Evolutionary conservation across 2,797 vertebrate genomes (phyloP).

Genomic region (Helicolenus hilgendorfi): DNA sequence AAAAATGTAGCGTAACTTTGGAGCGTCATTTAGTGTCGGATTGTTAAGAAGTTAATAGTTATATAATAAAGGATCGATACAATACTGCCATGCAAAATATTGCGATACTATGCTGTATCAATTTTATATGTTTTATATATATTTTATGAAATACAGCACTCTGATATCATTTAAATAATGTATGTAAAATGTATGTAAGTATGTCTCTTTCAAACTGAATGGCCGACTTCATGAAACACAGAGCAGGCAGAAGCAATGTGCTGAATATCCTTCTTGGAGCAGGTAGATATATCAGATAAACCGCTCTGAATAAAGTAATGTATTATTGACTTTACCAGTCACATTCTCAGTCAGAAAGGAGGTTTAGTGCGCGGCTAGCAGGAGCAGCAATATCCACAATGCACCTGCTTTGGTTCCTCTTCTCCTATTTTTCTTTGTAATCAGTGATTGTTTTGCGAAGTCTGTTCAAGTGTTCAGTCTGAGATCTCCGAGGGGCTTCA

Average conservation of each 20-base stretch:
- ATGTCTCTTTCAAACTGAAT: not conserved
- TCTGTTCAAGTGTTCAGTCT: not conserved
- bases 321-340: not conserved
- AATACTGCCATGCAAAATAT: too few relatives aligned
- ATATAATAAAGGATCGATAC: too few relatives aligned
- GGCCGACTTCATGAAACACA: not conserved
- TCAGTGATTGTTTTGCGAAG: not conserved
- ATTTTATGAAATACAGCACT: not conserved
- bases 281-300: not conserved
- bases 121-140: not conserved
- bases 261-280: not conserved
- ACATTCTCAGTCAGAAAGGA: not conserved
- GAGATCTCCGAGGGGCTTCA: not conserved
- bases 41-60: too few relatives aligned
- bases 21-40: too few relatives aligned
- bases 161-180: not conserved
- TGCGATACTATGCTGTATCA: too few relatives aligned
- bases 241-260: not conserved
- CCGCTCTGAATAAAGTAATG: not conserved
- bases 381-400: too few relatives aligned
- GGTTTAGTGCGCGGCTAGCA: not conserved
- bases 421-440: constrained; percentile 16
- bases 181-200: too few relatives aligned
- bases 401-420: not conserved
- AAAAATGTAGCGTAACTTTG: too few relatives aligned